These are phyloP conservation scores for Urocyon cinereoargenteus DNA, from an alignment of 2,797 vertebrate species.

Conservation along the genomic window DNA sequence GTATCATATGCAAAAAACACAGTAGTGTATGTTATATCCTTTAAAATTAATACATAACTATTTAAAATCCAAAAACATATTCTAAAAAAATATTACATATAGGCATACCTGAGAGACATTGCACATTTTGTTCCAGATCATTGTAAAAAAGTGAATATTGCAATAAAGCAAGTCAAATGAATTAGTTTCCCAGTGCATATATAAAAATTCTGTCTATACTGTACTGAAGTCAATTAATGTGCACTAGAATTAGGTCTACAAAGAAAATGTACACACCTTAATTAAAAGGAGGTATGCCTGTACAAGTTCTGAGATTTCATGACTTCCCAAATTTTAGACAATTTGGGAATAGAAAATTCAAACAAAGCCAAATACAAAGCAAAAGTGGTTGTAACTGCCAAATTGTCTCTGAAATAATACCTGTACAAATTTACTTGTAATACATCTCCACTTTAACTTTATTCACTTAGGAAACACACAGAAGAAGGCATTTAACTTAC, in stretches of 20 bases:
- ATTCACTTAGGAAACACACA: constrained; percentile 41
- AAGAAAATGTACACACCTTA: background rate
- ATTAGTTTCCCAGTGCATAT: background rate
- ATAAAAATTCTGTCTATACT: background rate
- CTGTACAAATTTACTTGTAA: constrained; percentile 22
- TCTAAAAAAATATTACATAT: background rate
- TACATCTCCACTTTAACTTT: constrained; percentile 51
- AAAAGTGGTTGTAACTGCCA: background rate
- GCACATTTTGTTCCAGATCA: background rate
- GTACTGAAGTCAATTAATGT: background rate
- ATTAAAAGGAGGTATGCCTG: background rate
- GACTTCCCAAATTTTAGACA: constrained; percentile 50
- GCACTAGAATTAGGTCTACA: background rate
- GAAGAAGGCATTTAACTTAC: constrained; percentile 86
- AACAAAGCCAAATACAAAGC: constrained; percentile 45
- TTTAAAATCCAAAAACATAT: constrained; percentile 52
- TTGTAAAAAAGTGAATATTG: background rate
- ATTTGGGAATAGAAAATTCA: constrained; percentile 33
- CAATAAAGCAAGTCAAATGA: background rate
- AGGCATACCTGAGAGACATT: background rate
- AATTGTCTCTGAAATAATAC: constrained; percentile 33
- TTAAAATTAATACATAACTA: constrained; percentile 45
- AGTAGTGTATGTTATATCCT: background rate
- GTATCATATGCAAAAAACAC: background rate
- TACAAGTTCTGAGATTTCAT: background rate